Percentiles rank a stretch among this genome's conserved stretches.
phyloP scores from a whole-genome alignment of 2,797 vertebrate species.

The Pangasius djambal region DNA sequence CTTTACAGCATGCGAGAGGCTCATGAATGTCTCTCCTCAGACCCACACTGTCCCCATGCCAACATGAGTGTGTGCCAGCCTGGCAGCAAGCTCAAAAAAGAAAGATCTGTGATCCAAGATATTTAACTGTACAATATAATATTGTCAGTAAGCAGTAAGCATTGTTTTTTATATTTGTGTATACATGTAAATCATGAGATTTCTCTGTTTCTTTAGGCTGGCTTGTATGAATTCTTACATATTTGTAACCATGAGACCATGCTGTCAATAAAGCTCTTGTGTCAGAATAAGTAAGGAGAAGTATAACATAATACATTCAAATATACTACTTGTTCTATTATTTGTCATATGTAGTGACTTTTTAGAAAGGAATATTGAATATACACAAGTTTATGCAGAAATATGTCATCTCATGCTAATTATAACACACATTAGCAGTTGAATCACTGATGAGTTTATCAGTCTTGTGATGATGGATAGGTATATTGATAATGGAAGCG shows the following conservation, averaged over 20 bases:
- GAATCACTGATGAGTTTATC: constrained; percentile 43
- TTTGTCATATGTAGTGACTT: background rate
- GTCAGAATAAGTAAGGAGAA: background rate
- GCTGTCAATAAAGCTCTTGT: background rate
- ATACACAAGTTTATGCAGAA: background rate
- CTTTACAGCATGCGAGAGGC: constrained; percentile 39
- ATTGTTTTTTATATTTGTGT: background rate
- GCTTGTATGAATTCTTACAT: background rate
- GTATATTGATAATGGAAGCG: constrained; percentile 42
- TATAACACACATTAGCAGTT: constrained; percentile 14
- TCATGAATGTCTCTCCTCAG: constrained; percentile 36
- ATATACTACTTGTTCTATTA: background rate
- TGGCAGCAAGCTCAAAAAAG: background rate
- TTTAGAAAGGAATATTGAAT: background rate
- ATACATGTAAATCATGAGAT: background rate
- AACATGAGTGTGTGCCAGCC: constrained; percentile 31
- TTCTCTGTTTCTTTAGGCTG: background rate
- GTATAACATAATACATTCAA: background rate
- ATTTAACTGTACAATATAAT: background rate
- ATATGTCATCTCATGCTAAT: background rate
- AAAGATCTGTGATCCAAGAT: background rate
- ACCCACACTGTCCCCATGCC: constrained; percentile 20
- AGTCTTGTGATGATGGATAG: constrained; percentile 50
- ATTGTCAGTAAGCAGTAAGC: background rate
- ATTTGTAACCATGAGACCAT: background rate